Conservation (phyloP, 2,113 vertebrate genomes). For the Ptyas mucosa region DNA sequence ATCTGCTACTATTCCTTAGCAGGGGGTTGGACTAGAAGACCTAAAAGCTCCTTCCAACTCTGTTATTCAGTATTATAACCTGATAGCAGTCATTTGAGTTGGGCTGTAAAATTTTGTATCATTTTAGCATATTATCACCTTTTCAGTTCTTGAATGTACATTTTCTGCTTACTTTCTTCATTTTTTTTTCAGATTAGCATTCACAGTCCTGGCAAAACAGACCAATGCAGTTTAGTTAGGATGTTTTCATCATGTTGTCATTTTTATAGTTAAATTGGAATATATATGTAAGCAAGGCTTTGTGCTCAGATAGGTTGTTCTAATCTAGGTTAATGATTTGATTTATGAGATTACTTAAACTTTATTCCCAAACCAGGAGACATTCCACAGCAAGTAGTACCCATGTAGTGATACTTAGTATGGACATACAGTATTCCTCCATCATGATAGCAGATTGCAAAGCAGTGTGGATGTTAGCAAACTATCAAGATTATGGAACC, state of each 20-base stretch:
- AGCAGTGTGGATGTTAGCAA: background rate
- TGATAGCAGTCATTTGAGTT: background rate
- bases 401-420: accelerated
- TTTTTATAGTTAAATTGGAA: background rate
- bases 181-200: background rate
- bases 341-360: background rate
- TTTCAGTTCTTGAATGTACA: background rate
- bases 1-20: background rate
- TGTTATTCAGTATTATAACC: background rate
- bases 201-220: background rate
- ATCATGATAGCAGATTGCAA: accelerated
- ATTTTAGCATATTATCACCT: background rate
- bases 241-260: background rate
- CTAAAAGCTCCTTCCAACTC: background rate
- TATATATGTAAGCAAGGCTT: background rate
- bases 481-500: constrained; percentile 36
- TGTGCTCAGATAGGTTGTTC: background rate
- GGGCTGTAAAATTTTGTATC: background rate
- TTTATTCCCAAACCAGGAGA: background rate
- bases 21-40: background rate
- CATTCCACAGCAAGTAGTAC: background rate
- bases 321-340: background rate
- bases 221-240: background rate
- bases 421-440: background rate
- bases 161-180: background rate